Percentiles rank a stretch among this genome's conserved stretches.
These are phyloP conservation scores for Amazona vittata DNA, from an alignment of 2,113 vertebrate species.

Conservation along the genomic window DNA sequence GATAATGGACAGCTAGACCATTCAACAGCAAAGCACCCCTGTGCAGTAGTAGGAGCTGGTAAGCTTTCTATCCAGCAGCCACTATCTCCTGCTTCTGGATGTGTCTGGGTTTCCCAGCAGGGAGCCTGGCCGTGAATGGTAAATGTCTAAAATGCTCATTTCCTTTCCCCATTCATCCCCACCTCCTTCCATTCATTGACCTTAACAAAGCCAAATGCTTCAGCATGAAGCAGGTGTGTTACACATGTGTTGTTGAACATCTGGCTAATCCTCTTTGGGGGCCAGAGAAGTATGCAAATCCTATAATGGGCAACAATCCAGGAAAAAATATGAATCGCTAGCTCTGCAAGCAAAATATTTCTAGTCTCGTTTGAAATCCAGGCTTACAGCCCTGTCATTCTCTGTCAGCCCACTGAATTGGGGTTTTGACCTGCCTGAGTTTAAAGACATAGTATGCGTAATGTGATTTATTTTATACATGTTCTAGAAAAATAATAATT, in stretches of 20 bases:
- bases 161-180: not conserved
- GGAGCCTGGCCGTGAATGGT: not conserved
- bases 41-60: not conserved
- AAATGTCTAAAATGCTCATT: not conserved
- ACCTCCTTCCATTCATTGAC: not conserved
- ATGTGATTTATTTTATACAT: not conserved
- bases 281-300: constrained; percentile 26
- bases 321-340: not conserved
- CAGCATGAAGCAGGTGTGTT: constrained; percentile 22
- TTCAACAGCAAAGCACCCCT: not conserved
- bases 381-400: not conserved
- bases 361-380: not conserved
- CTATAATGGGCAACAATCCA: constrained; percentile 10
- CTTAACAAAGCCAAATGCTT: not conserved
- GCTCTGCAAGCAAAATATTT: constrained; percentile 7
- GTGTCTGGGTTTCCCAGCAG: not conserved
- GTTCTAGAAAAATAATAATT: not conserved
- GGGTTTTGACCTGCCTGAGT: not conserved
- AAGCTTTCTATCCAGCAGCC: not conserved
- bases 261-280: constrained; percentile 11
- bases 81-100: not conserved
- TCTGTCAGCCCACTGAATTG: not conserved
- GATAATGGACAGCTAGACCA: not conserved
- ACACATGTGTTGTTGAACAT: constrained; percentile 26
- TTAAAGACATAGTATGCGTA: not conserved